A percentile compares a stretch with the other conserved stretches of the same genome.
phyloP scores from a whole-genome alignment of 2,113 vertebrate species.

The Chaetops frenatus region DNA sequence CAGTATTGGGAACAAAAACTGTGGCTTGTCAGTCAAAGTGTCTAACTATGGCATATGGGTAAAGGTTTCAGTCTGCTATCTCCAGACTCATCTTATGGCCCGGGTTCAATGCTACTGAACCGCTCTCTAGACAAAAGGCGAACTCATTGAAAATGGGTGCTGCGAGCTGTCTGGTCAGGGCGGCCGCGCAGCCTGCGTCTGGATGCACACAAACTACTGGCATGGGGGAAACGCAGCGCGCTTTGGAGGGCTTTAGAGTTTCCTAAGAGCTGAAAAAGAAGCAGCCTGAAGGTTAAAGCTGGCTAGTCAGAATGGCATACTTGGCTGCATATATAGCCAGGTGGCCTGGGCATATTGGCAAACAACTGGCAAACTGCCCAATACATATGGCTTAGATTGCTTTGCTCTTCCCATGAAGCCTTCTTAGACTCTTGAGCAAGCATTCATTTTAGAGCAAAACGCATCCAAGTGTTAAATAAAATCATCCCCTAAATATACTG shows the following conservation, averaged over 20 bases:
- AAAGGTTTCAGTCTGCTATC: conserved; percentile 78
- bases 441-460: conserved; percentile 73
- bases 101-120: conserved; percentile 70
- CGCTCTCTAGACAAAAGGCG: conserved; percentile 73
- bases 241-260: conserved; percentile 77
- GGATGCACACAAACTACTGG: conserved; percentile 78
- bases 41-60: conserved; percentile 75
- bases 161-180: conserved; percentile 77
- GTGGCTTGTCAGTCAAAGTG: conserved; percentile 70
- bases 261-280: conserved; percentile 79
- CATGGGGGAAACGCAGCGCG: conserved; percentile 66
- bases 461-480: conserved; percentile 74
- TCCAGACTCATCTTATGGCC: conserved; percentile 76
- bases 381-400: conserved; percentile 89
- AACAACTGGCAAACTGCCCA: conserved; percentile 87
- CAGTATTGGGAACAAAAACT: conserved; percentile 63
- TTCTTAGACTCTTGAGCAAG: conserved; percentile 80
- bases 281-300: conserved; percentile 83
- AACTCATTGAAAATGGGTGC: conserved; percentile 75
- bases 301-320: conserved; percentile 84
- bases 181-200: conserved; percentile 70
- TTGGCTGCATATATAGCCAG: conserved; percentile 87
- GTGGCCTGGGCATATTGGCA: conserved; percentile 93
- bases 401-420: conserved; percentile 81
- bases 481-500: conserved; percentile 58